Percentiles rank a stretch among this genome's conserved stretches.
Conservation (phyloP, 2,888 invertebrate genomes). For the Heteromurus nitidus region DNA sequence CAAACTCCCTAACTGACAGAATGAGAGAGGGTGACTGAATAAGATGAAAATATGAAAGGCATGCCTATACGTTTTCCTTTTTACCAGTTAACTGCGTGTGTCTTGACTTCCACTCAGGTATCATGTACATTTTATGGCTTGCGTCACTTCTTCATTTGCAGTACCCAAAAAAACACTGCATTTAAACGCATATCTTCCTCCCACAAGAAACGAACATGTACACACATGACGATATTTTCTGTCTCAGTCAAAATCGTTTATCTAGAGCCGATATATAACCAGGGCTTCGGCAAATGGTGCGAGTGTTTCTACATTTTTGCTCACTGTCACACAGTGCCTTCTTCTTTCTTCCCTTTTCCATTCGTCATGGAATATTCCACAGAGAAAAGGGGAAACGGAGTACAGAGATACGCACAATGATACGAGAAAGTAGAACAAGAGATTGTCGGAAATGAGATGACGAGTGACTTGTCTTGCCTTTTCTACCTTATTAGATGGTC, state of each 20-base stretch:
- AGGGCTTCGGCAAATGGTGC: too few relatives aligned
- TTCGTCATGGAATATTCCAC: neutral
- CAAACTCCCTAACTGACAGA: neutral
- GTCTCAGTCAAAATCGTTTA: too few relatives aligned
- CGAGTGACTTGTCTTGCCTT: too few relatives aligned
- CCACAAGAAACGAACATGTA: neutral
- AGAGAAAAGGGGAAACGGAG: neutral
- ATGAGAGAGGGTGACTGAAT: neutral
- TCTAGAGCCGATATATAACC: too few relatives aligned
- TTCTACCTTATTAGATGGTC: neutral
- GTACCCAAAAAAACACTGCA: too few relatives aligned
- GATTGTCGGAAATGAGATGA: neutral
- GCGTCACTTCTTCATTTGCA: neutral
- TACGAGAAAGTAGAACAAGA: neutral
- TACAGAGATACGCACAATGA: conserved; percentile 7
- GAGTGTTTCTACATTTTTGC: too few relatives aligned
- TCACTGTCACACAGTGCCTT: too few relatives aligned
- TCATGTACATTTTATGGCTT: neutral
- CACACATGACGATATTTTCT: too few relatives aligned
- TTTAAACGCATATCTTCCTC: neutral
- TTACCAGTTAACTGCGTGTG: neutral
- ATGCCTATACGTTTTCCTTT: neutral
- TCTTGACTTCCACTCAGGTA: neutral
- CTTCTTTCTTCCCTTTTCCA: neutral
- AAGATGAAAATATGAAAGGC: neutral